These are phyloP conservation scores for Neomonachus schauinslandi DNA, from an alignment of 2,113 vertebrate species.

Conservation along the genomic window DNA sequence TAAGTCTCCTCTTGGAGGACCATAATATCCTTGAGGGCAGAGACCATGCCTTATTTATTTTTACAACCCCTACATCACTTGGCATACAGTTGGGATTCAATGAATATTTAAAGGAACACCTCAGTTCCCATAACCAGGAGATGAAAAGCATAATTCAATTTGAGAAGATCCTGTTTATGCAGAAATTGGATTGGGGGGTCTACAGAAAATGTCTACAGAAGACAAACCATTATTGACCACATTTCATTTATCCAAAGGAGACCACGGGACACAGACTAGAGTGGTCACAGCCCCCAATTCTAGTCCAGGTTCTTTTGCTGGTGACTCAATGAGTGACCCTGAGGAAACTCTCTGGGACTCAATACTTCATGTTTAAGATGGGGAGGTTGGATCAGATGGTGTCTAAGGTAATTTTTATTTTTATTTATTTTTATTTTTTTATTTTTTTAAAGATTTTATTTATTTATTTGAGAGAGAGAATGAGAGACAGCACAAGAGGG, in stretches of 20 bases:
- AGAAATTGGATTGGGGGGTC: slow-evolving; percentile 32
- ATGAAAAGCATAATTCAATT: slow-evolving; percentile 67
- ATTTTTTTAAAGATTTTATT: no score
- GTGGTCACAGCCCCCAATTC: background rate
- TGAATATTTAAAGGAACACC: slow-evolving; percentile 75
- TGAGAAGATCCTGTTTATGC: slow-evolving; percentile 41
- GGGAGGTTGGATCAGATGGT: background rate
- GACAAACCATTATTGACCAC: background rate
- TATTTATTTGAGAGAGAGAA: no score
- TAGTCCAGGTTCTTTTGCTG: background rate
- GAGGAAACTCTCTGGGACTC: background rate
- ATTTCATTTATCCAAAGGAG: slow-evolving; percentile 10
- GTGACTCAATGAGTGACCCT: background rate
- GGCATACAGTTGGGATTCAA: slow-evolving; percentile 2
- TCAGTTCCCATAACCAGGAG: slow-evolving; percentile 48
- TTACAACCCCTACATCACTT: slow-evolving; percentile 6
- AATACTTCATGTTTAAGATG: slow-evolving; percentile 28
- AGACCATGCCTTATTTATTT: slow-evolving; percentile 64
- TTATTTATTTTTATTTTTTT: no score
- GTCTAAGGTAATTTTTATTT: slow-evolving; percentile 5
- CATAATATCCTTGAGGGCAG: slow-evolving; percentile 61
- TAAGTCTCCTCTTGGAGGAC: slow-evolving; percentile 61
- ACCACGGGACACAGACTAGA: background rate
- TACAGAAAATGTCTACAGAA: slow-evolving; percentile 39
- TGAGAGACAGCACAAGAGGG: no score